These are phyloP conservation scores for Oryctolagus cuniculus DNA, from an alignment of 2,113 vertebrate genomes.

Conservation along the genomic window DNA sequence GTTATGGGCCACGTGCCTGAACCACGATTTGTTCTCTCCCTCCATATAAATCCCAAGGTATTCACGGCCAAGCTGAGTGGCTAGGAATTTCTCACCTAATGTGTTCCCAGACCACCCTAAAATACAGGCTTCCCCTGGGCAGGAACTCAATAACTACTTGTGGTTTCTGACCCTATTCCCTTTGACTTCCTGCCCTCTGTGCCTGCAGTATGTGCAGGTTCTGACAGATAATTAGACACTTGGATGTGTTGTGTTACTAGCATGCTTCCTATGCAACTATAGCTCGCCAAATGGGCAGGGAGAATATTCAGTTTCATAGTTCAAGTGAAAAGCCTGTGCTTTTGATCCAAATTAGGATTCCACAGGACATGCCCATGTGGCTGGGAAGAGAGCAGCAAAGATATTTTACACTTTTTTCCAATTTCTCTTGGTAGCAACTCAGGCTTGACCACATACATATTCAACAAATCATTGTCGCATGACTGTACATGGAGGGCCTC, in stretches of 20 bases:
- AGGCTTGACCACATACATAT: background rate
- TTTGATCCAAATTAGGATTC: background rate
- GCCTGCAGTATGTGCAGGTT: background rate
- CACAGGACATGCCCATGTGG: background rate
- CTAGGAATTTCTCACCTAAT: background rate
- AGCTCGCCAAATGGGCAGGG: background rate
- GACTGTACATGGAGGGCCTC: background rate
- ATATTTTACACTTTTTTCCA: background rate
- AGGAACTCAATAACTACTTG: background rate
- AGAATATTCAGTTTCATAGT: background rate
- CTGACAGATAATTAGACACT: background rate
- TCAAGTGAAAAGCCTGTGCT: background rate
- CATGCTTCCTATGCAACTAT: background rate
- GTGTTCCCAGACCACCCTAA: background rate
- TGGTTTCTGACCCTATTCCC: background rate
- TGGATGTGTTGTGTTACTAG: background rate
- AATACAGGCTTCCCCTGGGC: background rate
- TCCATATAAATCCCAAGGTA: background rate
- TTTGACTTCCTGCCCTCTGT: background rate
- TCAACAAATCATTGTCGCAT: conserved; percentile 29
- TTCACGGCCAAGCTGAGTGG: background rate
- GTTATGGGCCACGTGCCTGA: background rate
- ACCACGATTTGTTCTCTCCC: background rate
- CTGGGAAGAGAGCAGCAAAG: background rate
- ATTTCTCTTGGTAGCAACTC: background rate